Conservation (phyloP, 2,113 vertebrate species). For the Dissostichus mawsoni region DNA sequence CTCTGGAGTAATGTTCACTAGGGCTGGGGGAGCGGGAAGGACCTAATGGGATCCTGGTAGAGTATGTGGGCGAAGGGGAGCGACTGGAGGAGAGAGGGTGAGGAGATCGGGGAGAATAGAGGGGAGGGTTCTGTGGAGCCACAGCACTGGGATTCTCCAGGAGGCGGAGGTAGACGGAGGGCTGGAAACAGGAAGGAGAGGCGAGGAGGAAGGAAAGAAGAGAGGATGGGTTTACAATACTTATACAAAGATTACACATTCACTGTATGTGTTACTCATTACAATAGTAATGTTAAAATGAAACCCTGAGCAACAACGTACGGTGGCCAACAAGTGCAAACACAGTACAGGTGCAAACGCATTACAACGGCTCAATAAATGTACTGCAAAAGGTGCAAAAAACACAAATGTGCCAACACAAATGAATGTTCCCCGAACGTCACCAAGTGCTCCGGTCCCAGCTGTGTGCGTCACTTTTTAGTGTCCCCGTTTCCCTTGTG, state of each 20-base stretch:
- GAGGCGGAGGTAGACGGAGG: constrained; percentile 75
- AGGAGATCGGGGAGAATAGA: constrained; percentile 24
- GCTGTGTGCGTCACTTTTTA: too few relatives aligned
- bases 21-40: constrained; percentile 58
- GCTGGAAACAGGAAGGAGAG: constrained; percentile 56
- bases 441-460: too few relatives aligned
- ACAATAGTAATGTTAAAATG: neutral
- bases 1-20: constrained; percentile 48
- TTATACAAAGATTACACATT: neutral
- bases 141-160: constrained; percentile 62
- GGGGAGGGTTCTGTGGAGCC: constrained; percentile 29
- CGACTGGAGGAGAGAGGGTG: constrained; percentile 4
- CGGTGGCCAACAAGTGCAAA: too few relatives aligned
- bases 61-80: constrained; percentile 53
- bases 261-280: too few relatives aligned
- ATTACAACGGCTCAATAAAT: too few relatives aligned
- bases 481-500: too few relatives aligned
- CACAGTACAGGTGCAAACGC: too few relatives aligned
- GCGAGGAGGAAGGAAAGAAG: neutral
- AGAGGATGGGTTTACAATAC: neutral
- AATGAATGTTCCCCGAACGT: too few relatives aligned
- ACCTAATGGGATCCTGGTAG: neutral
- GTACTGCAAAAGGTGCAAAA: too few relatives aligned
- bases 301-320: neutral
- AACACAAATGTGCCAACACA: too few relatives aligned